A percentile compares a stretch with the other conserved stretches of the same genome.
Conservation (phyloP, 2,888 invertebrate species). For the Pelosia muscerda region DNA sequence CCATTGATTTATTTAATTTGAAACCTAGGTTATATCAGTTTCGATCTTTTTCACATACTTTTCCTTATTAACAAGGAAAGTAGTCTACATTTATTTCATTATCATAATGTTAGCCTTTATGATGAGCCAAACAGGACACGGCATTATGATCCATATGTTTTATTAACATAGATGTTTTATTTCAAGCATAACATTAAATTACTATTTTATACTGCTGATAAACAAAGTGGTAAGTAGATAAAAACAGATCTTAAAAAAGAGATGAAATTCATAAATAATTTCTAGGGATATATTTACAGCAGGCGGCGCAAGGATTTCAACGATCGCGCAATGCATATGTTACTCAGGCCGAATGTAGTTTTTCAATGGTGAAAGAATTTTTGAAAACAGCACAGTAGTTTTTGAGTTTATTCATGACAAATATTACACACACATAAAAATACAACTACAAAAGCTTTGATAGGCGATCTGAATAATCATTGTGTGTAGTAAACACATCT, state of each 20-base stretch:
- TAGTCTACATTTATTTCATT: not conserved
- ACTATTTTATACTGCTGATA: not conserved
- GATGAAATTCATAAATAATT: not conserved
- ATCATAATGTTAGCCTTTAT: not conserved
- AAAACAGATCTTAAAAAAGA: not conserved
- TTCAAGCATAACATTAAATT: not conserved
- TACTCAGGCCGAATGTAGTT: too few species aligned
- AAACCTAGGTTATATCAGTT: not conserved
- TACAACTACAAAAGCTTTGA: slow-evolving; percentile 82
- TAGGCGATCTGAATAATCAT: slow-evolving; percentile 83
- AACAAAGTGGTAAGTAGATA: not conserved
- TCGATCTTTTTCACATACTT: not conserved
- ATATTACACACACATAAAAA: too few species aligned
- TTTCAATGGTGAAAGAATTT: too few species aligned
- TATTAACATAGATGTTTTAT: not conserved
- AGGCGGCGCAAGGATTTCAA: too few species aligned
- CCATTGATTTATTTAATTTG: too few species aligned
- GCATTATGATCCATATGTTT: not conserved
- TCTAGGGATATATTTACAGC: too few species aligned
- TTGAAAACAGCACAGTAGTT: too few species aligned
- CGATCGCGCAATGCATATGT: too few species aligned
- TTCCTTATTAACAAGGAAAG: not conserved
- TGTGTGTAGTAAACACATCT: slow-evolving; percentile 79
- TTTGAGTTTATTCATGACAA: too few species aligned
- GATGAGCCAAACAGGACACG: too few species aligned